Evolutionary conservation across 2,113 vertebrate genomes (phyloP).

Genomic region (Microcebus jonahi): DNA sequence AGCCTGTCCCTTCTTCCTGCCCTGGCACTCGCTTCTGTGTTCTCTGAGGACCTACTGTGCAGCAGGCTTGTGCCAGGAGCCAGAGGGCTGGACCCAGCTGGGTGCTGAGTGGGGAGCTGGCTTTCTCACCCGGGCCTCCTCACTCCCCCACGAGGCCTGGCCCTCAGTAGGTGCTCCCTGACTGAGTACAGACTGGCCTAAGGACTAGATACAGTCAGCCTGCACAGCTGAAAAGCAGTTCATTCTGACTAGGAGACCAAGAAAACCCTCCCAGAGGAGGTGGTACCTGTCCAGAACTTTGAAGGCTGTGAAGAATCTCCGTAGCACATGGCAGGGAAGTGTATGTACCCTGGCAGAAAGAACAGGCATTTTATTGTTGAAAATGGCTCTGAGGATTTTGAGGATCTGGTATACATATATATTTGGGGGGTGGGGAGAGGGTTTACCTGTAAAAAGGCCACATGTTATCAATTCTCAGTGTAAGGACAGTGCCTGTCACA

Average conservation of each 20-base stretch:
- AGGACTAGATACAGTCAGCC: background rate
- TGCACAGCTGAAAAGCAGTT: accelerated
- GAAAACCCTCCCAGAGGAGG: background rate
- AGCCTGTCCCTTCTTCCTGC: background rate
- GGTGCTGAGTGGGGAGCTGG: no score
- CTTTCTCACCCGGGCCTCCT: background rate
- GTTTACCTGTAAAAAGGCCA: background rate
- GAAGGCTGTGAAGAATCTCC: background rate
- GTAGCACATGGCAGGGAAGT: accelerated
- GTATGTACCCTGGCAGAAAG: background rate
- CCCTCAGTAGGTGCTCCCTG: accelerated
- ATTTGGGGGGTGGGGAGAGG: background rate
- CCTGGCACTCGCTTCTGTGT: background rate
- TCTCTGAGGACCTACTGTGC: background rate
- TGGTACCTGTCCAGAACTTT: no score
- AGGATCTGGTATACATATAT: no score
- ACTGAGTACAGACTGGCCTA: background rate
- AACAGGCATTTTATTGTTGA: background rate
- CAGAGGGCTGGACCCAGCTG: background rate
- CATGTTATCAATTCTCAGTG: background rate
- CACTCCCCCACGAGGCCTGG: background rate
- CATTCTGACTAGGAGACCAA: background rate
- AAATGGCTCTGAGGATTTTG: background rate
- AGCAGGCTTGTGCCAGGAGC: background rate
- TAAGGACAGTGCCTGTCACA: background rate